Base-by-base conservation (phyloP, 2,113 vertebrate species). In the Dicentrarchus labrax region DNA sequence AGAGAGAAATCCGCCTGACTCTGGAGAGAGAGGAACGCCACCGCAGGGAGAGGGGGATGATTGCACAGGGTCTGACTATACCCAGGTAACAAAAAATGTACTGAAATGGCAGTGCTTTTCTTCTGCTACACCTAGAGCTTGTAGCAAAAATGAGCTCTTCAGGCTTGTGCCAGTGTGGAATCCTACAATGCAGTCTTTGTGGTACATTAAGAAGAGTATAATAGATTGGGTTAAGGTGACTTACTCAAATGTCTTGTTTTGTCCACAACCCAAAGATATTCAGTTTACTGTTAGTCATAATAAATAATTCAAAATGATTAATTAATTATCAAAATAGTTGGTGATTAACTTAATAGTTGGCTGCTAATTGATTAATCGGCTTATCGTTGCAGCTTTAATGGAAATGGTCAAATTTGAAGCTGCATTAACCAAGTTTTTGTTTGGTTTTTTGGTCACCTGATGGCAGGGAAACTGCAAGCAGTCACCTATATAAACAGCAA, bases 1-100 rank as follows among this genome's bases (percentile, higher is more conserved):
- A 95, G 76, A 80, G 88, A 78, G 95, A 95, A 89, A 95, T 95
- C 78, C 86, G 94, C 3, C 50, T 90, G 74, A 93, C 93, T n/a
- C 79, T 95, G 41, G 93, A 95, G 83, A 84, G 94, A 71, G 94
- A 95, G 48, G 94, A 93, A 10, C 84, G 68, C 11, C 91, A 94
- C 53, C 91, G 93, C 47, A 83, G 89, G 43, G 93, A 94, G 86
- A 92, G 94, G 53, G 93, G 94, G 21, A 61, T 61, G 72, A 66
- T 78, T 6, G 45, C 79, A 8, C 85, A 90, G 56, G 83, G 74
- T 76, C 62, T 88, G 21, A 41, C 73, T 21, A n/a, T 85, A 53
- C 47, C 89, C 85, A 87, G 90, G 93, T 94, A 80, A 70, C 56
- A 10, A 2, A 3, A 30, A 16, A 36, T 22, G 0, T 53, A 41